Conservation (phyloP, 2,888 invertebrate genomes). For the Tetanocera ferruginea region DNA sequence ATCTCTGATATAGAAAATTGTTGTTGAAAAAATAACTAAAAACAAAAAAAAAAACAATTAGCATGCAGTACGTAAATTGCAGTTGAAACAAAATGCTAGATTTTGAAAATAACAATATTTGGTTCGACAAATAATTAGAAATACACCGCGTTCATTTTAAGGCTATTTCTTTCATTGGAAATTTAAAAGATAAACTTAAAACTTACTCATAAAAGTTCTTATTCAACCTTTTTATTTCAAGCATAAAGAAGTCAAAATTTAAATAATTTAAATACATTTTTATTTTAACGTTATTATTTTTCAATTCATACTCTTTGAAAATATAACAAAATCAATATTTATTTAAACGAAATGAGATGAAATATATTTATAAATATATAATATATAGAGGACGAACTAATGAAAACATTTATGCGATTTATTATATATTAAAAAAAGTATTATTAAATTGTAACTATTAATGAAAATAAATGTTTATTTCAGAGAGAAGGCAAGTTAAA, state of each 20-base stretch:
- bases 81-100: neutral
- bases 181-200: no score
- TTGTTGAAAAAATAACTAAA: conserved; percentile 13
- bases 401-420: conserved; percentile 33
- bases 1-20: conserved; percentile 6
- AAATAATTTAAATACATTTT: neutral
- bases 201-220: no score
- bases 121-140: no score
- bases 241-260: neutral
- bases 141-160: no score
- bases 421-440: conserved; percentile 32
- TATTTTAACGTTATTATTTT: neutral
- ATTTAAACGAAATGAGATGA: conserved; percentile 14
- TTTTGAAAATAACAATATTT: neutral
- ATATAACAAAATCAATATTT: conserved; percentile 12
- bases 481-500: conserved; percentile 12
- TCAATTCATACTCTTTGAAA: neutral
- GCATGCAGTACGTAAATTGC: conserved; percentile 14
- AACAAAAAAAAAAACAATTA: conserved; percentile 17
- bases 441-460: conserved; percentile 39
- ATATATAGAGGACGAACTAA: conserved; percentile 31
- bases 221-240: neutral
- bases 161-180: no score
- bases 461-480: conserved; percentile 7
- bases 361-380: conserved; percentile 21